Conservation (phyloP, 2,113 vertebrate species). For the Anoura caudifer region DNA sequence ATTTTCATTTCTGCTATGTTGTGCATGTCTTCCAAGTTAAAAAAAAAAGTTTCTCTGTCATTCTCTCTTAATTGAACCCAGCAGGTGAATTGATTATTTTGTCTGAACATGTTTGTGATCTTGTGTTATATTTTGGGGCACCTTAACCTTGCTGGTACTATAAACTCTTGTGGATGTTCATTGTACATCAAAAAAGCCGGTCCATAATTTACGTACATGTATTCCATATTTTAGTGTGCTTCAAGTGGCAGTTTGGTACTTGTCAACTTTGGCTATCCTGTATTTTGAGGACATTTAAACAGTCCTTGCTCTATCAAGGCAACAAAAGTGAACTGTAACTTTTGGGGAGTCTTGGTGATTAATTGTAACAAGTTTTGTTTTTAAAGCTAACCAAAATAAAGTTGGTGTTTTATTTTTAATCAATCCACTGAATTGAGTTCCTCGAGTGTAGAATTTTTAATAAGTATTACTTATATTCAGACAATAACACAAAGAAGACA, state of each 20-base stretch:
- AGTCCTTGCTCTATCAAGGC: conserved; percentile 21
- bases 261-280: neutral
- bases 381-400: conserved; percentile 68
- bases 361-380: conserved; percentile 61
- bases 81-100: neutral
- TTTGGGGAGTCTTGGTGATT: conserved; percentile 33
- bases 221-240: neutral
- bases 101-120: neutral
- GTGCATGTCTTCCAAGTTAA: neutral
- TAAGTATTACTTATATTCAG: neutral
- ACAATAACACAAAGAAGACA: neutral
- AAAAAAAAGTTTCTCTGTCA: neutral
- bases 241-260: neutral
- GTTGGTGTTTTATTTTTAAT: neutral
- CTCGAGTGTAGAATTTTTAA: neutral
- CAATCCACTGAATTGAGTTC: neutral
- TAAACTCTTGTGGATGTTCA: neutral
- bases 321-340: conserved; percentile 49
- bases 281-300: conserved; percentile 34
- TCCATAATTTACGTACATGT: neutral
- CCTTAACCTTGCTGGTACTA: neutral
- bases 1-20: fast-evolving
- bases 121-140: neutral
- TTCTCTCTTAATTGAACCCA: neutral
- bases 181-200: neutral